A percentile compares a stretch with the other conserved stretches of the same genome.
These are phyloP conservation scores for Parnassius glacialis DNA, from an alignment of 2,888 invertebrate species.

Conservation along the genomic window DNA sequence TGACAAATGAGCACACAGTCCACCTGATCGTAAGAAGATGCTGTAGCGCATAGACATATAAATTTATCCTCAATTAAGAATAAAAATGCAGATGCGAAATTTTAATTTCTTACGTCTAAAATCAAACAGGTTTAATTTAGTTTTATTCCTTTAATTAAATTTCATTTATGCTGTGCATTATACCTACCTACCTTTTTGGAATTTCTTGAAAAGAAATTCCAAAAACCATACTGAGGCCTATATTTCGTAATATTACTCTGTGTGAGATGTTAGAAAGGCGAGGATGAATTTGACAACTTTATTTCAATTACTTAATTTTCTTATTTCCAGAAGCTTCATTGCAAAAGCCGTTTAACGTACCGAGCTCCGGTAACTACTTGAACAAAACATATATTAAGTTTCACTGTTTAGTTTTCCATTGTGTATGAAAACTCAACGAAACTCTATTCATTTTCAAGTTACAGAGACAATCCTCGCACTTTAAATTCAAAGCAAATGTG, in stretches of 20 bases:
- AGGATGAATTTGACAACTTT: conserved; percentile 5
- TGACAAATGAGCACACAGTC: too few relatives aligned
- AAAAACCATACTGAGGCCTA: too few relatives aligned
- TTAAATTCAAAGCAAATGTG: conserved; percentile 27
- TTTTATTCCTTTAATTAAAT: too few relatives aligned
- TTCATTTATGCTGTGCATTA: too few relatives aligned
- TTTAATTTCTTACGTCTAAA: too few relatives aligned
- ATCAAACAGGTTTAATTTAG: too few relatives aligned
- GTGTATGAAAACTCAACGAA: conserved; percentile 22
- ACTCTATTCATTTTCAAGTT: conserved; percentile 25
- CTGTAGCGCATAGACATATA: too few relatives aligned
- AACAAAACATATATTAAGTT: conserved; percentile 24
- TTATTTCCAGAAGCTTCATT: conserved; percentile 9
- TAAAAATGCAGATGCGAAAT: too few relatives aligned
- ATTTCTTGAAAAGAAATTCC: too few relatives aligned
- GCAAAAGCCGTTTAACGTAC: neutral
- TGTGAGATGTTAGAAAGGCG: neutral
- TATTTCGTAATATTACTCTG: neutral
- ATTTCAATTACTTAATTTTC: conserved; percentile 17
- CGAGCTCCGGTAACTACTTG: conserved; percentile 13
- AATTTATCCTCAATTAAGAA: too few relatives aligned
- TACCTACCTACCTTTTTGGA: too few relatives aligned
- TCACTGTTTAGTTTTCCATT: conserved; percentile 15
- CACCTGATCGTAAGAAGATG: too few relatives aligned
- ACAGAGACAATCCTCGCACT: conserved; percentile 26